Evolutionary conservation across 1,140 invertebrate genomes (phyloP).

Genomic region (Macrobrachium rosenbergii): DNA sequence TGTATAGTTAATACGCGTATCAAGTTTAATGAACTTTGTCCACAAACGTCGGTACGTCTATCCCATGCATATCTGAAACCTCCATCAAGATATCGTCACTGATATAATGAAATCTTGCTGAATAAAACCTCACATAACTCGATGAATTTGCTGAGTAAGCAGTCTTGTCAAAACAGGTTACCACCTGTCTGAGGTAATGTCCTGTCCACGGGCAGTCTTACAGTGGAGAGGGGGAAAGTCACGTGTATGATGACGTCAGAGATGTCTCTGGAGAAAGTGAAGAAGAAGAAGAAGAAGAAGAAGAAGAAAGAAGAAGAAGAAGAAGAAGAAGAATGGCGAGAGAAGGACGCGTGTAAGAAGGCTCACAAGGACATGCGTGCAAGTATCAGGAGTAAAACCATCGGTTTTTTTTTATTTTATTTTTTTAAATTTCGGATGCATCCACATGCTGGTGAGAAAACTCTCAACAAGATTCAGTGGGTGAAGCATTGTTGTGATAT

Average conservation of each 20-base stretch:
- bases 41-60: too few relatives aligned
- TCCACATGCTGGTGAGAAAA: too few relatives aligned
- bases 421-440: neutral
- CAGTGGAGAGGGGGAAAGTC: neutral
- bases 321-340: neutral
- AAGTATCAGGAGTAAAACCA: neutral
- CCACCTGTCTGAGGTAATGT: neutral
- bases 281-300: neutral
- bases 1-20: too few relatives aligned
- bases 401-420: neutral
- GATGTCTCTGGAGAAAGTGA: neutral
- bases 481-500: too few relatives aligned
- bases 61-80: too few relatives aligned
- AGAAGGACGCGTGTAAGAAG: neutral
- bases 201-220: neutral
- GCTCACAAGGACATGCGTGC: neutral
- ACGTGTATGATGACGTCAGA: neutral
- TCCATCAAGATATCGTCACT: too few relatives aligned
- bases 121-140: too few relatives aligned
- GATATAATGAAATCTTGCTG: too few relatives aligned
- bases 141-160: too few relatives aligned
- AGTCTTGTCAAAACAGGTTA: too few relatives aligned
- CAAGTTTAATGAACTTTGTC: too few relatives aligned
- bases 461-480: too few relatives aligned
- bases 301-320: neutral